phyloP scores from a whole-genome alignment of 1,140 invertebrate species.

The Lasaia peninsularis region DNA sequence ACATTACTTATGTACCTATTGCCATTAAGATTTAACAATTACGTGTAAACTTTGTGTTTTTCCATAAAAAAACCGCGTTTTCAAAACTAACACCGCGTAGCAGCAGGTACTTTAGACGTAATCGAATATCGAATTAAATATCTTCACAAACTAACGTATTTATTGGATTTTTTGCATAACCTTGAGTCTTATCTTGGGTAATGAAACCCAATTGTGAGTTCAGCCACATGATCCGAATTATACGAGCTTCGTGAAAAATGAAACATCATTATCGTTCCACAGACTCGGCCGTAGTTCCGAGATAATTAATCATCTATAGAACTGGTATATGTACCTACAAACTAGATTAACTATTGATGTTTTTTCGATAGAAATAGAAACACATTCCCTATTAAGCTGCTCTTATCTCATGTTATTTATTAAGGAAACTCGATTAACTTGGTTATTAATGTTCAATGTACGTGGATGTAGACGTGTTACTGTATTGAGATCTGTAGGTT shows the following conservation, averaged over 20 bases:
- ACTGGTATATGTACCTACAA: not conserved
- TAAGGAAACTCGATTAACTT: not conserved
- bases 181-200: slow-evolving; percentile 30
- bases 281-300: slow-evolving; percentile 29
- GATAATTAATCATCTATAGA: not conserved
- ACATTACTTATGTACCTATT: too few species aligned
- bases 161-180: not conserved
- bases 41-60: too few species aligned
- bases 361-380: slow-evolving; percentile 7
- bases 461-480: not conserved
- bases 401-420: slow-evolving; percentile 4
- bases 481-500: not conserved
- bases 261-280: slow-evolving; percentile 47
- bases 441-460: not conserved
- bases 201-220: slow-evolving; percentile 46
- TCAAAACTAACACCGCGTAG: too few species aligned
- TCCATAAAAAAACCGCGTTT: too few species aligned
- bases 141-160: too few species aligned
- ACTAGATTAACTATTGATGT: slow-evolving; percentile 10
- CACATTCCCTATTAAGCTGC: not conserved
- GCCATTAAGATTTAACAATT: too few species aligned
- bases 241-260: slow-evolving; percentile 52
- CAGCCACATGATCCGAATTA: slow-evolving; percentile 54
- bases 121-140: too few species aligned
- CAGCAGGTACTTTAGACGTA: too few species aligned